These are phyloP conservation scores for Pherbina coryleti DNA, from an alignment of 2,888 invertebrate genomes.

Conservation along the genomic window DNA sequence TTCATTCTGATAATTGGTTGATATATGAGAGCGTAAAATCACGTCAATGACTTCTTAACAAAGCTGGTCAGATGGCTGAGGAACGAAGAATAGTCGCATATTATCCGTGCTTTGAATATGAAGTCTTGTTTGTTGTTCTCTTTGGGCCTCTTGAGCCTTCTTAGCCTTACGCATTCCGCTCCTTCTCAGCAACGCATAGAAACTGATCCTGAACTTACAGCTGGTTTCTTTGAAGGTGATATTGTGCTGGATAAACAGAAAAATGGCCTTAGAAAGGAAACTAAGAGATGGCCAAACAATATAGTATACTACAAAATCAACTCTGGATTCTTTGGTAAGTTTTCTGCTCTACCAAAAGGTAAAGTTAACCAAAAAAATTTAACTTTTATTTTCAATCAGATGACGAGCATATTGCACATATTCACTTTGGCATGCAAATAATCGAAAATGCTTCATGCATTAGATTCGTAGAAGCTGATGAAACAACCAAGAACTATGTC, in stretches of 20 bases:
- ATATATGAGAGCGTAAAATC: too few species aligned
- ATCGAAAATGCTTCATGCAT: constrained; percentile 82
- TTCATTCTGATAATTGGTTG: too few species aligned
- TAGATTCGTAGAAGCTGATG: constrained; percentile 75
- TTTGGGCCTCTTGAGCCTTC: not conserved
- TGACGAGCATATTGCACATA: constrained; percentile 73
- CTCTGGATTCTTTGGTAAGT: constrained; percentile 11
- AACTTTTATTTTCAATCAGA: constrained; percentile 49
- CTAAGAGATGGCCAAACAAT: constrained; percentile 75
- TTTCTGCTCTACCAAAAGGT: too few species aligned
- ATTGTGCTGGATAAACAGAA: constrained; percentile 74
- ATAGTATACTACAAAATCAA: constrained; percentile 77
- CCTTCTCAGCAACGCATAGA: constrained; percentile 42
- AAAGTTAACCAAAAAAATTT: too few species aligned
- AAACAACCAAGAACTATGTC: constrained; percentile 57
- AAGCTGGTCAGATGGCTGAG: too few species aligned
- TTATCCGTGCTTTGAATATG: constrained; percentile 19
- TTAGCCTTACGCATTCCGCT: constrained; percentile 13
- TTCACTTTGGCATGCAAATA: constrained; percentile 78
- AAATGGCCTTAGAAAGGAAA: constrained; percentile 74
- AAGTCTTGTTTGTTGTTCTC: not conserved
- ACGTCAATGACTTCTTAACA: too few species aligned
- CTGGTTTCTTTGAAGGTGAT: constrained; percentile 81
- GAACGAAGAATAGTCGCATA: too few species aligned
- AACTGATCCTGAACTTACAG: constrained; percentile 80